A percentile compares a stretch with the other conserved stretches of the same genome.
phyloP scores from a whole-genome alignment of 2,113 vertebrate genomes.

The Sciurus niger region DNA sequence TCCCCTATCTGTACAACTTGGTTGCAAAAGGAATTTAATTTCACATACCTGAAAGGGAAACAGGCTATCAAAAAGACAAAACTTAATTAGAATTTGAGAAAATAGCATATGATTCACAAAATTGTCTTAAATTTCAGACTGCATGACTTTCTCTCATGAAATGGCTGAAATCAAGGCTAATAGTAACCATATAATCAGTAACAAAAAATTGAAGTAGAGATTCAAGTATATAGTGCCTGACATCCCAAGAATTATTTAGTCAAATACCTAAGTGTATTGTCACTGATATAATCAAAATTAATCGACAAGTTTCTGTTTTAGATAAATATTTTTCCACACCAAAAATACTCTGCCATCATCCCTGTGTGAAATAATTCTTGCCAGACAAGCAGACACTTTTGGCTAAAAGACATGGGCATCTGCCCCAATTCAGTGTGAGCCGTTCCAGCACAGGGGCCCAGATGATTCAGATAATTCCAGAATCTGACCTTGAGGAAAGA shows the following conservation, averaged over 20 bases:
- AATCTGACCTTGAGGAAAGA: slow-evolving; percentile 64
- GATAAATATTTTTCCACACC: slow-evolving; percentile 45
- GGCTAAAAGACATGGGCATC: slow-evolving; percentile 7
- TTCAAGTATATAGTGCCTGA: background rate
- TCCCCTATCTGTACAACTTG: background rate
- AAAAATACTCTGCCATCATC: slow-evolving; percentile 58
- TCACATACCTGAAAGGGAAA: slow-evolving; percentile 45
- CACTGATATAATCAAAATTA: slow-evolving; percentile 44
- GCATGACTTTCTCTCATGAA: slow-evolving; percentile 38
- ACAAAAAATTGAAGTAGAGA: slow-evolving; percentile 30
- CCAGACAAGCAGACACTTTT: slow-evolving; percentile 43
- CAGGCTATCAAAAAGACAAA: slow-evolving; percentile 41
- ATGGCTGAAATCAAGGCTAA: background rate
- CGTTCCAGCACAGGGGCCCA: slow-evolving; percentile 2
- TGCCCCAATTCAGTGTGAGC: slow-evolving; percentile 22
- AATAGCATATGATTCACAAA: slow-evolving; percentile 37
- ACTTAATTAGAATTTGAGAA: slow-evolving; percentile 59
- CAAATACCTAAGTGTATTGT: background rate
- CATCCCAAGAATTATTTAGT: background rate
- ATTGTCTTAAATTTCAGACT: slow-evolving; percentile 40
- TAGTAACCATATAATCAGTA: background rate
- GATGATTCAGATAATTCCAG: slow-evolving; percentile 44
- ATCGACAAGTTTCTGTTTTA: slow-evolving; percentile 50
- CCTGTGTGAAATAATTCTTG: slow-evolving; percentile 36
- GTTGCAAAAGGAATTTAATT: slow-evolving; percentile 64